phyloP scores from a whole-genome alignment of 2,888 invertebrate species.

The Bombylius discolor region DNA sequence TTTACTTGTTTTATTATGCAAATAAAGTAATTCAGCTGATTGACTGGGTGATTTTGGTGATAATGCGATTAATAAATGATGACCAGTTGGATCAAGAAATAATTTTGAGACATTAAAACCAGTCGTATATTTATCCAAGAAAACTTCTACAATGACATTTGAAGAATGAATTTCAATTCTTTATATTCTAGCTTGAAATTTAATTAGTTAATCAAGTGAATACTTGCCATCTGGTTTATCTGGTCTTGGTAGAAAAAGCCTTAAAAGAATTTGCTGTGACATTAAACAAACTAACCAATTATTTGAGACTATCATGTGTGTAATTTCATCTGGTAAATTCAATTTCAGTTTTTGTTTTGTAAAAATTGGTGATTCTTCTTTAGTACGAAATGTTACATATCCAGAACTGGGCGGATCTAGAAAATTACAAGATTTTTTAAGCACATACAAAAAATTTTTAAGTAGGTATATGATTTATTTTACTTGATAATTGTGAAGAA shows the following conservation, averaged over 20 bases:
- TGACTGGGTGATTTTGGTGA: conserved; percentile 40
- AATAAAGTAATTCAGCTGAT: conserved; percentile 64
- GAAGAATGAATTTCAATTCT: not conserved
- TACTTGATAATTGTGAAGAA: conserved; percentile 29
- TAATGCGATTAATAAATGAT: conserved; percentile 64
- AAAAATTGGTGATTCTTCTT: conserved; percentile 74
- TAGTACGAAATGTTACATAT: conserved; percentile 43
- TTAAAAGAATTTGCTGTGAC: conserved; percentile 65
- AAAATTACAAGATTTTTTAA: no score
- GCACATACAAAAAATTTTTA: no score
- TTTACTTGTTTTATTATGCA: conserved; percentile 63
- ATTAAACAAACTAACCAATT: conserved; percentile 73
- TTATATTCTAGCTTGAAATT: no score
- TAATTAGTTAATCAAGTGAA: no score
- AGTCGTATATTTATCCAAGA: conserved; percentile 29
- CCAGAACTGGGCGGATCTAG: conserved; percentile 38
- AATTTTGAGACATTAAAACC: conserved; percentile 30
- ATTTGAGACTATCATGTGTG: conserved; percentile 67
- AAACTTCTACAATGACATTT: conserved; percentile 21
- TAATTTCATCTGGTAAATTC: conserved; percentile 63
- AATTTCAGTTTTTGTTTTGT: conserved; percentile 71
- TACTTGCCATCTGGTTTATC: conserved; percentile 60
- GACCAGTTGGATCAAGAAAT: conserved; percentile 69
- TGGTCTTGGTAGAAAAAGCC: conserved; percentile 68
- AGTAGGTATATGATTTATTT: conserved; percentile 12